phyloP scores from a whole-genome alignment of 1,140 invertebrate genomes.

The Spodoptera frugiperda region DNA sequence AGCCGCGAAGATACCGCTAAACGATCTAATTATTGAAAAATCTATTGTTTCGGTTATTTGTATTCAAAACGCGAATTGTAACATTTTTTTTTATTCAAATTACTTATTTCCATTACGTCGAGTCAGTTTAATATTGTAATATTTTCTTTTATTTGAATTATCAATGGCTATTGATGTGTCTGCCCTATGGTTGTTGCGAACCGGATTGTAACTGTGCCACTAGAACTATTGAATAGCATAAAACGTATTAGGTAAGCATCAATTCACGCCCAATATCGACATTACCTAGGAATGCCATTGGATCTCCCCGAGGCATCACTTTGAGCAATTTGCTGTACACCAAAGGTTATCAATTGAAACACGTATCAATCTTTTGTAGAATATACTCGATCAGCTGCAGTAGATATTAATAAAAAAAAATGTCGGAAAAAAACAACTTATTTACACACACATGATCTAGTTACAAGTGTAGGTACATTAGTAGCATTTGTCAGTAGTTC shows the following conservation, averaged over 20 bases:
- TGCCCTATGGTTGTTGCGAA: constrained; percentile 19
- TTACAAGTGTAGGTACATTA: not conserved
- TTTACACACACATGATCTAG: not conserved
- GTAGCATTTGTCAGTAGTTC: constrained; percentile 1
- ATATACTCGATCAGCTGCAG: not conserved
- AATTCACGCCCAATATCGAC: constrained; percentile 15
- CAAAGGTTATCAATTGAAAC: not conserved
- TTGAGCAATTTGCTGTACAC: not conserved
- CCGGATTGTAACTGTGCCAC: constrained; percentile 32
- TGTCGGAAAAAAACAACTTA: too few relatives aligned
- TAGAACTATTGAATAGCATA: constrained; percentile 32
- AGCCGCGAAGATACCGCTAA: constrained; percentile 74
- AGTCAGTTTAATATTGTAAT: not conserved
- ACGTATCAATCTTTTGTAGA: not conserved
- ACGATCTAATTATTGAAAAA: constrained; percentile 74
- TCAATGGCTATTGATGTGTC: constrained; percentile 6
- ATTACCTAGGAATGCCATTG: constrained; percentile 32
- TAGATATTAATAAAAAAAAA: not conserved
- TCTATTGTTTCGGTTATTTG: constrained; percentile 49
- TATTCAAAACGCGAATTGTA: constrained; percentile 47
- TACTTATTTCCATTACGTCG: constrained; percentile 1
- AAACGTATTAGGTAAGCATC: constrained; percentile 34
- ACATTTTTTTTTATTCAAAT: constrained; percentile 43
- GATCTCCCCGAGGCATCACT: constrained; percentile 2
- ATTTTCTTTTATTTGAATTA: constrained; percentile 1